Percentiles rank a stretch among this genome's conserved stretches.
These are phyloP conservation scores for Adineta ricciae DNA, from an alignment of 2,888 invertebrate genomes.

Conservation along the genomic window DNA sequence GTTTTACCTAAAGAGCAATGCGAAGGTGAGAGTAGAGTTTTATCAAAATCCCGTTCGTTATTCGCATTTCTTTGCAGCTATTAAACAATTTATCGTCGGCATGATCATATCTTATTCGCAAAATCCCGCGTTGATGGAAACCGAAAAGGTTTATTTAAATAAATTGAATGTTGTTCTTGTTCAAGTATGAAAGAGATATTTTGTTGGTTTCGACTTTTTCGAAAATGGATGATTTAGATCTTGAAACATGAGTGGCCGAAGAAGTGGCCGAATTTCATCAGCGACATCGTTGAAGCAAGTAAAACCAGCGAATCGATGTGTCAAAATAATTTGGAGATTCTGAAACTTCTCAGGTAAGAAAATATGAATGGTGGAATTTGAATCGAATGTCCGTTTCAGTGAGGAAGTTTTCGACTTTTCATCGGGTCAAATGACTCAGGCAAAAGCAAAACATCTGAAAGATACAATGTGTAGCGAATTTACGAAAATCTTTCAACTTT, in stretches of 20 bases:
- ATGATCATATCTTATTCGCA: constrained; percentile 95
- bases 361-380: too few relatives aligned
- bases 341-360: constrained; percentile 70
- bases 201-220: too few relatives aligned
- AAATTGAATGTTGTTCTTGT: constrained; percentile 97
- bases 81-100: constrained; percentile 96
- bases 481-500: constrained; percentile 91
- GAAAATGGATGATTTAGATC: too few relatives aligned
- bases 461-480: constrained; percentile 99
- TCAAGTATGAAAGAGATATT: too few relatives aligned
- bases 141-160: constrained; percentile 87
- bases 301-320: constrained; percentile 96
- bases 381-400: constrained; percentile 54
- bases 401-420: constrained; percentile 99
- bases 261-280: constrained; percentile 94
- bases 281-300: constrained; percentile 95
- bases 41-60: not conserved
- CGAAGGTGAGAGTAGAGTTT: constrained; percentile 56
- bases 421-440: constrained; percentile 94
- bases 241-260: not conserved
- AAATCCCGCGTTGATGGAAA: constrained; percentile 73
- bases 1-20: constrained; percentile 92
- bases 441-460: constrained; percentile 95
- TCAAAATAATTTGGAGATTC: constrained; percentile 97
- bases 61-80: constrained; percentile 57